Evolutionary conservation across 2,888 invertebrate species (phyloP).

Genomic region (Eristalinus aeneus): DNA sequence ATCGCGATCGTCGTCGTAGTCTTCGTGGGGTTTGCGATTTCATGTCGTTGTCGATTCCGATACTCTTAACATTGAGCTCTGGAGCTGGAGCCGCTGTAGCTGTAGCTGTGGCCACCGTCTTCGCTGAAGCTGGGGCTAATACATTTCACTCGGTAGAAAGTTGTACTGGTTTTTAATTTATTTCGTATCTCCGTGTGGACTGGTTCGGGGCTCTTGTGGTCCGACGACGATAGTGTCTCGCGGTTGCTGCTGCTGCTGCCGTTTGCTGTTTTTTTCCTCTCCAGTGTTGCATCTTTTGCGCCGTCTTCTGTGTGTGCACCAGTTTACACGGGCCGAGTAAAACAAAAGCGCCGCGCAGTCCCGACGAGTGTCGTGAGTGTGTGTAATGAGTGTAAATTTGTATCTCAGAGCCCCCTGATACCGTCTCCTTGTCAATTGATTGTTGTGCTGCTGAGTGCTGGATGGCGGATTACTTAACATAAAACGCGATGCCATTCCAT

Average conservation of each 20-base stretch:
- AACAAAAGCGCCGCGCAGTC: constrained; percentile 35
- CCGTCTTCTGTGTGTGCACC: constrained; percentile 27
- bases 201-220: background rate
- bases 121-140: constrained; percentile 40
- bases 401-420: background rate
- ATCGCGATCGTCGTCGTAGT: background rate
- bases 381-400: constrained; percentile 38
- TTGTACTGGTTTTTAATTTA: constrained; percentile 70
- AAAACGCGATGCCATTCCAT: constrained; percentile 44
- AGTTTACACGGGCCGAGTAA: constrained; percentile 46
- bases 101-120: background rate
- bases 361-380: constrained; percentile 1
- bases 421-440: constrained; percentile 43
- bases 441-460: constrained; percentile 26
- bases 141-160: constrained; percentile 71
- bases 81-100: constrained; percentile 26
- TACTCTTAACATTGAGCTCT: constrained; percentile 61
- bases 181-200: constrained; percentile 27
- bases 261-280: too few relatives aligned
- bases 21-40: constrained; percentile 32
- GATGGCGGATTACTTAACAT: constrained; percentile 66
- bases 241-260: too few relatives aligned
- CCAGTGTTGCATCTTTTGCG: constrained; percentile 11
- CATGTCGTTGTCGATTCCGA: constrained; percentile 55
- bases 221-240: background rate